A percentile compares a stretch with the other conserved stretches of the same genome.
These are phyloP conservation scores for Carlito syrichta DNA, from an alignment of 2,113 vertebrate species.

Conservation along the genomic window DNA sequence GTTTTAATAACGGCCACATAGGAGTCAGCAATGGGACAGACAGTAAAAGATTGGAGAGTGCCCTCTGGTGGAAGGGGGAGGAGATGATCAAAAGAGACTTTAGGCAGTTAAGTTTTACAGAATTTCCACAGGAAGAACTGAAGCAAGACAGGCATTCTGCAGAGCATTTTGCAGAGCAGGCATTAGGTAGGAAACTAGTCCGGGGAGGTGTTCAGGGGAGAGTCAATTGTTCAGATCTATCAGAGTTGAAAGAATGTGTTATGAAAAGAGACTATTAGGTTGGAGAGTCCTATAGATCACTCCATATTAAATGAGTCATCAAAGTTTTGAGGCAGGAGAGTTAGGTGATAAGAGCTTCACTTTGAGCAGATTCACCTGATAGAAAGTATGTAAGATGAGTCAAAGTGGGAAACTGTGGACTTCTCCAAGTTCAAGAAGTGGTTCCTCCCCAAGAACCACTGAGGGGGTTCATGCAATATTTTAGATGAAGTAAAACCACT, in stretches of 20 bases:
- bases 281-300: background rate
- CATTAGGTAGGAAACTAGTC: background rate
- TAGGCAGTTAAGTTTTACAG: background rate
- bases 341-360: background rate
- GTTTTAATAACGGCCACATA: background rate
- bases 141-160: background rate
- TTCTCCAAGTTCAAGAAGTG: no score
- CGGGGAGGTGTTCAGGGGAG: background rate
- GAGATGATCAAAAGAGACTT: conserved; percentile 2
- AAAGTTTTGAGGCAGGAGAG: background rate
- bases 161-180: background rate
- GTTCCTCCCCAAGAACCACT: background rate
- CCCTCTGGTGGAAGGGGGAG: conserved; percentile 57
- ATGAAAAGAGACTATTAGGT: background rate
- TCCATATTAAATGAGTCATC: background rate
- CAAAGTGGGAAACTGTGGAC: background rate
- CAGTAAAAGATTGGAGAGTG: conserved; percentile 42
- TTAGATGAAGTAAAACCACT: background rate
- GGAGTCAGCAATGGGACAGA: background rate
- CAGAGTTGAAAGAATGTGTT: background rate
- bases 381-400: background rate
- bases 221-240: background rate
- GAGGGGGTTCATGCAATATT: background rate
- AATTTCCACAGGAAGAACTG: background rate
- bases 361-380: conserved; percentile 6